Percentiles rank a stretch among this genome's conserved stretches.
Evolutionary conservation across 2,797 vertebrate species (phyloP).

Genomic region (Cyprinodon diabolis): DNA sequence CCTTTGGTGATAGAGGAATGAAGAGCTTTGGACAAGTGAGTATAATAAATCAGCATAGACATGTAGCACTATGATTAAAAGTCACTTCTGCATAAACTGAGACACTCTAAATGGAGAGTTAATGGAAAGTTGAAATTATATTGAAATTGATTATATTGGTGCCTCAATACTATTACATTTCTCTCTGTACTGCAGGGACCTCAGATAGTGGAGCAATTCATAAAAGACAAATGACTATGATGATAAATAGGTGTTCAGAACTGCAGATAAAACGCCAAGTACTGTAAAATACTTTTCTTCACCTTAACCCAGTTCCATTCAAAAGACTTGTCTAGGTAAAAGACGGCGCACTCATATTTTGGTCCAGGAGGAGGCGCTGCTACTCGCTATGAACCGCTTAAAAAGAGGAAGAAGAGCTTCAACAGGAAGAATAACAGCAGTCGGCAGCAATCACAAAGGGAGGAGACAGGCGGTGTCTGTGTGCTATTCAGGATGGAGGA

Average conservation of each 20-base stretch:
- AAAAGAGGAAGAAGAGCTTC: neutral
- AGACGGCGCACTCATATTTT: neutral
- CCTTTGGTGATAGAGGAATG: too few relatives aligned
- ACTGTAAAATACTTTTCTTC: neutral
- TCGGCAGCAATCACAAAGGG: slow-evolving; percentile 3
- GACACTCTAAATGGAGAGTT: neutral
- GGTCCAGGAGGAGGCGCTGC: neutral
- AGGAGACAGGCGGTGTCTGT: neutral
- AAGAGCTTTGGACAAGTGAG: too few relatives aligned
- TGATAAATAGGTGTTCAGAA: neutral
- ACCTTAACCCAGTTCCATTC: neutral
- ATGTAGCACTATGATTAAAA: neutral
- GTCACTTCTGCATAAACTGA: neutral
- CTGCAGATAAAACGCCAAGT: neutral
- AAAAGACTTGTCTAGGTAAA: too few relatives aligned
- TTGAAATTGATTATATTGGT: neutral
- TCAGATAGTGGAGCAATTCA: neutral
- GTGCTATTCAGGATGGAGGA: slow-evolving; percentile 75
- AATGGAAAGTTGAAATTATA: neutral
- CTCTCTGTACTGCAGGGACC: neutral
- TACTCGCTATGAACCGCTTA: neutral
- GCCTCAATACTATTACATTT: neutral
- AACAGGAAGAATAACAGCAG: slow-evolving; percentile 33
- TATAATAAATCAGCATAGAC: too few relatives aligned
- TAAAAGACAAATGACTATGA: neutral